Evolutionary conservation across 2,888 invertebrate genomes (phyloP).

Genomic region (Zaprionus lineosus): DNA sequence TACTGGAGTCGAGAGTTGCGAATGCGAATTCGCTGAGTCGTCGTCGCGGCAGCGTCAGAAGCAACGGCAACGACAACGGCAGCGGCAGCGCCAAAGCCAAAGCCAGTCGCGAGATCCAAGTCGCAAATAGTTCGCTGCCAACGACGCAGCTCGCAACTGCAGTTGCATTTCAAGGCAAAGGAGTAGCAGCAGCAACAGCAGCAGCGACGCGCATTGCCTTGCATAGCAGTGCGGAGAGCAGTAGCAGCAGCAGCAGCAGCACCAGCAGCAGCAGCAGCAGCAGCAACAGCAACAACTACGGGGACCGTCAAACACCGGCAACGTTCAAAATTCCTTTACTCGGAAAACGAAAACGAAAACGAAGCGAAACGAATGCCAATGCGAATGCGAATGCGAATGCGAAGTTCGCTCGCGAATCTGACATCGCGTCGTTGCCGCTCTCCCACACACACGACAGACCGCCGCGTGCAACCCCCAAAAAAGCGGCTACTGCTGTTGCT

Average conservation of each 20-base stretch:
- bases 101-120: slow-evolving; percentile 47
- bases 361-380: slow-evolving; percentile 17
- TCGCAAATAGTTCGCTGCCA: slow-evolving; percentile 54
- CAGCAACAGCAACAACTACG: slow-evolving; percentile 18
- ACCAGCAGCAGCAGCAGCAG: slow-evolving; percentile 28
- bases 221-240: slow-evolving; percentile 51
- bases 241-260: slow-evolving; percentile 21
- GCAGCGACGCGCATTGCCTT: slow-evolving; percentile 37
- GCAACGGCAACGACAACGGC: slow-evolving; percentile 23
- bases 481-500: slow-evolving; percentile 20
- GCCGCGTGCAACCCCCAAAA: slow-evolving; percentile 68
- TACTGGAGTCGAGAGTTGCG: slow-evolving; percentile 51
- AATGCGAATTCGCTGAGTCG: slow-evolving; percentile 73
- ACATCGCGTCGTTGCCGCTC: slow-evolving; percentile 32
- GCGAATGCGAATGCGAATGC: slow-evolving; percentile 20
- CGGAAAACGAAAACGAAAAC: slow-evolving; percentile 52
- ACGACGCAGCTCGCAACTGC: slow-evolving; percentile 45
- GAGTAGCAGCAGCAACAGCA: slow-evolving; percentile 36
- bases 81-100: slow-evolving; percentile 12
- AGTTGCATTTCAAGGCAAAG: slow-evolving; percentile 60
- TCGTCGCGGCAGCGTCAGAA: slow-evolving; percentile 43
- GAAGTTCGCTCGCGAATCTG: slow-evolving; percentile 19
- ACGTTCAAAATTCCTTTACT: slow-evolving; percentile 68
- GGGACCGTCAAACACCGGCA: slow-evolving; percentile 63
- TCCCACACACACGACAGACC: slow-evolving; percentile 57